phyloP scores from a whole-genome alignment of 2,113 vertebrate species.

The Piaya cayana region DNA sequence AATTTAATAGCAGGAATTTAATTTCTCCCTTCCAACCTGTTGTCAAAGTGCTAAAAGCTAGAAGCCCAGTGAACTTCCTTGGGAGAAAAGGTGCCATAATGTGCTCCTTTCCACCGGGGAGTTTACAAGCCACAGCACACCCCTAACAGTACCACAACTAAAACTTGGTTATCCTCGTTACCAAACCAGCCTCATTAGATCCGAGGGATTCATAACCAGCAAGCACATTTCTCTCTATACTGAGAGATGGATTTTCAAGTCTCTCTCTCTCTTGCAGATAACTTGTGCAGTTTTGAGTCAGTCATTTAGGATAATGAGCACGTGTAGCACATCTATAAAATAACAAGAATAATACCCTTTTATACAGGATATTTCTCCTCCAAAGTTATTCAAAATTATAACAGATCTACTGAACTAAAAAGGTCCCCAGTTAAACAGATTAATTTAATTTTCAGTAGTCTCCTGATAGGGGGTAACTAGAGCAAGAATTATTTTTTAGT shows the following conservation, averaged over 20 bases:
- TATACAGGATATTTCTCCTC: neutral
- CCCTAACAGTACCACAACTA: neutral
- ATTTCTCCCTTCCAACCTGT: neutral
- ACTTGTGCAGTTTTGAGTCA: neutral
- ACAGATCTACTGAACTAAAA: neutral
- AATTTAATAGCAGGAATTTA: neutral
- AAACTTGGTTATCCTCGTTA: neutral
- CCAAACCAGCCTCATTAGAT: neutral
- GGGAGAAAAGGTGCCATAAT: neutral
- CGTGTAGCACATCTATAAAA: neutral
- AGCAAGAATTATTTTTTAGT: neutral
- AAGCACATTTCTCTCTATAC: neutral
- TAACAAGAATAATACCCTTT: neutral
- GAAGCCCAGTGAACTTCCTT: neutral
- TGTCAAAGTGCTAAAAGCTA: neutral
- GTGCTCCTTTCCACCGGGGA: neutral
- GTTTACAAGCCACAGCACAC: neutral
- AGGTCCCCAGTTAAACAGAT: neutral
- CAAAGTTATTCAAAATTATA: neutral
- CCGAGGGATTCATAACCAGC: no score
- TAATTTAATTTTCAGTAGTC: neutral
- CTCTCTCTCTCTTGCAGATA: neutral
- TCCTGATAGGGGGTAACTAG: neutral
- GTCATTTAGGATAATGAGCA: neutral
- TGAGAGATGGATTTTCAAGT: neutral